These are phyloP conservation scores for Acrossocheilus fasciatus DNA, from an alignment of 2,797 vertebrate genomes.

Conservation along the genomic window DNA sequence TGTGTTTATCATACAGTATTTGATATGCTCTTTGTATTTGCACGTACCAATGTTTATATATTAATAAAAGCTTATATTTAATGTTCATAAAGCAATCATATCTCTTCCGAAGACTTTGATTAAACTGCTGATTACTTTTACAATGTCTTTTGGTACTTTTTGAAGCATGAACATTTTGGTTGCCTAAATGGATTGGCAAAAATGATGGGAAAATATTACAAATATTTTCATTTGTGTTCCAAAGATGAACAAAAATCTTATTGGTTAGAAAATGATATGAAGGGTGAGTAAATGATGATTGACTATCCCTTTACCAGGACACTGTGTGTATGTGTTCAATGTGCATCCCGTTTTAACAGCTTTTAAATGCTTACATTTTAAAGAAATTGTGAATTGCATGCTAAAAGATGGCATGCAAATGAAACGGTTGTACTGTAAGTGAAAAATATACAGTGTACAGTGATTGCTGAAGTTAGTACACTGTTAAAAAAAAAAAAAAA, in stretches of 20 bases:
- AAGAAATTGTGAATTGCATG: neutral
- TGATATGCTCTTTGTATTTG: neutral
- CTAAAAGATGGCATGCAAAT: neutral
- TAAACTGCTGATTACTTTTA: neutral
- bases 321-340: neutral
- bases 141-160: neutral
- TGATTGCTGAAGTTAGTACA: neutral
- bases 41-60: neutral
- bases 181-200: neutral
- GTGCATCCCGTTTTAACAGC: neutral
- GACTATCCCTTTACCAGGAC: neutral
- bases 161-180: neutral
- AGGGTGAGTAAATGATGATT: neutral
- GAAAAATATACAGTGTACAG: too few relatives aligned
- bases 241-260: neutral
- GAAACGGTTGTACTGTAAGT: neutral
- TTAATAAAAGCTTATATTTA: neutral
- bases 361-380: neutral
- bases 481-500: too few relatives aligned
- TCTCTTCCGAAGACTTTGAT: neutral
- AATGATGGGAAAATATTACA: neutral
- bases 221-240: neutral
- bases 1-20: neutral
- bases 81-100: neutral
- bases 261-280: neutral